Conservation (phyloP, 2,888 invertebrate species). For the Steinernema carpocapsae region DNA sequence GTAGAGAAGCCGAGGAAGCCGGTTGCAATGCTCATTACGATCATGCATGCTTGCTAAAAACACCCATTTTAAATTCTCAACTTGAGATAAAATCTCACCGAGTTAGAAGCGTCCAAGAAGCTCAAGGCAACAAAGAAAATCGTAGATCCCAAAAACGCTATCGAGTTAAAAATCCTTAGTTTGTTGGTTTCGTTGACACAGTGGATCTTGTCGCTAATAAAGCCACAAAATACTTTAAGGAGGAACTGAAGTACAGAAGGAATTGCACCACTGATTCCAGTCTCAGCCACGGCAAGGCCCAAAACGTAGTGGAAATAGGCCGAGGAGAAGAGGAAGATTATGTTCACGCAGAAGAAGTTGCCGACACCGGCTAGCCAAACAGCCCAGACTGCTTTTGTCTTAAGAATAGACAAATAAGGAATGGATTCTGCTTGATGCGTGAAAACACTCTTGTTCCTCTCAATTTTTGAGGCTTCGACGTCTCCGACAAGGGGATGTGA, state of each 20-base stretch:
- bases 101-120: neutral
- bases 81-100: neutral
- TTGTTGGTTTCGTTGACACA: slow-evolving; percentile 28
- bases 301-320: slow-evolving; percentile 45
- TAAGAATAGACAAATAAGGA: slow-evolving; percentile 33
- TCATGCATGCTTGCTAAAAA: slow-evolving; percentile 38
- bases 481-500: neutral
- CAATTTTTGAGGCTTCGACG: slow-evolving; percentile 14
- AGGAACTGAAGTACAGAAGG: slow-evolving; percentile 58
- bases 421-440: neutral
- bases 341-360: slow-evolving; percentile 60
- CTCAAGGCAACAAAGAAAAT: slow-evolving; percentile 7
- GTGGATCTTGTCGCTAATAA: slow-evolving; percentile 32
- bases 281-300: slow-evolving; percentile 53
- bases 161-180: slow-evolving; percentile 37
- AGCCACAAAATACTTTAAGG: slow-evolving; percentile 52
- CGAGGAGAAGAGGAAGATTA: slow-evolving; percentile 52
- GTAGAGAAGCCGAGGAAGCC: slow-evolving; percentile 58
- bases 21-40: slow-evolving; percentile 52
- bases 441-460: neutral
- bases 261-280: slow-evolving; percentile 57
- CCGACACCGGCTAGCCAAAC: slow-evolving; percentile 59
- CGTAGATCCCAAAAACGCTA: slow-evolving; percentile 30
- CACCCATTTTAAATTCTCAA: neutral
- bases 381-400: slow-evolving; percentile 55